Conservation (phyloP, 2,113 vertebrate genomes). For the Platycercus adscitus region DNA sequence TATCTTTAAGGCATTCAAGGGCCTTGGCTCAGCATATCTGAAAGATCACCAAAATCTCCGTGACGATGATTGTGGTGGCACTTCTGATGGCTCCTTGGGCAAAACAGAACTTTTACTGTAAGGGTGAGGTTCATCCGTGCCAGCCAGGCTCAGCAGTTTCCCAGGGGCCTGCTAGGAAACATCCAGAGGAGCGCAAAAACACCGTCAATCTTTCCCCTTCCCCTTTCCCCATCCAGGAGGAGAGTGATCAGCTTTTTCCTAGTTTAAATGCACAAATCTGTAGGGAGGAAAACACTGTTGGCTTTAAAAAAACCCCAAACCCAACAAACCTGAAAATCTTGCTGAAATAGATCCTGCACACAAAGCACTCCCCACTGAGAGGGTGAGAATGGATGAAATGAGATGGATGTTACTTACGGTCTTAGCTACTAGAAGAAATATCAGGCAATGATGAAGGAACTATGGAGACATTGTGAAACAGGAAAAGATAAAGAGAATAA, state of each 20-base stretch:
- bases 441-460: neutral
- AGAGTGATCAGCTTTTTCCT: neutral
- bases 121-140: neutral
- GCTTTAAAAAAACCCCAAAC: neutral
- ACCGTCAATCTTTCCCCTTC: slow-evolving; percentile 1
- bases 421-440: neutral
- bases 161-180: slow-evolving; percentile 5
- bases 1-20: neutral
- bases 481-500: neutral
- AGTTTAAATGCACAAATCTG: neutral
- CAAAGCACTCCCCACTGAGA: neutral
- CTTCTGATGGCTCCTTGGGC: neutral
- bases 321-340: slow-evolving; percentile 6
- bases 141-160: slow-evolving; percentile 26
- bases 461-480: neutral
- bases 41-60: neutral
- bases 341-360: slow-evolving; percentile 1
- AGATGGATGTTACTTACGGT: neutral
- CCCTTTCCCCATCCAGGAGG: neutral
- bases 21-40: neutral
- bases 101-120: neutral
- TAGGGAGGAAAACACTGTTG: neutral
- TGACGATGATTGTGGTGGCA: neutral
- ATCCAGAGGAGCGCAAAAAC: neutral
- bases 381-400: neutral